A percentile compares a stretch with the other conserved stretches of the same genome.
Conservation (phyloP, 2,797 vertebrate species). For the Acanthurus tractus region DNA sequence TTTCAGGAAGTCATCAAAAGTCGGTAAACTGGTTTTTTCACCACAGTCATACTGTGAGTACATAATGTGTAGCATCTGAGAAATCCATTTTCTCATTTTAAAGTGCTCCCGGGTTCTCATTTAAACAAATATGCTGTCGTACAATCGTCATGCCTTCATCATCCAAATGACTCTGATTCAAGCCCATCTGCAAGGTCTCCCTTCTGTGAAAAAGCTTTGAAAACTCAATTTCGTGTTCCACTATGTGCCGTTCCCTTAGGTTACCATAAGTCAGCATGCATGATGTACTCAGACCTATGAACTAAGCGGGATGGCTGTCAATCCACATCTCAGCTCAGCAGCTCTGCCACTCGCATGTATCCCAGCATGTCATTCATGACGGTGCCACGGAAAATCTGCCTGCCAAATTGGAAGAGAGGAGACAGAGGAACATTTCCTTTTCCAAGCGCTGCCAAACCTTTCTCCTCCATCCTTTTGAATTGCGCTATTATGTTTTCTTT, state of each 20-base stretch:
- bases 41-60: not conserved
- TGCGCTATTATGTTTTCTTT: not conserved
- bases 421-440: not conserved
- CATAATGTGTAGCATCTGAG: constrained; percentile 39
- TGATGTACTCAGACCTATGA: constrained; percentile 13
- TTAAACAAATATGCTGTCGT: constrained; percentile 27
- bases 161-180: constrained; percentile 20
- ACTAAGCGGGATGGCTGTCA: constrained; percentile 36
- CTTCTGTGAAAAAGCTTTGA: constrained; percentile 19
- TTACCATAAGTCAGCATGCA: constrained; percentile 42
- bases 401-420: not conserved
- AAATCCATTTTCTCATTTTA: constrained; percentile 44
- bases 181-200: constrained; percentile 34
- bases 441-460: not conserved
- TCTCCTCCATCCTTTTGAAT: not conserved
- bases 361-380: not conserved
- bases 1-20: constrained; percentile 31
- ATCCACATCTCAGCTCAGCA: constrained; percentile 19
- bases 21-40: constrained; percentile 9
- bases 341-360: not conserved
- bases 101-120: constrained; percentile 21
- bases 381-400: constrained; percentile 13
- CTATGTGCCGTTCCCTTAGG: constrained; percentile 23
- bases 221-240: constrained; percentile 25
- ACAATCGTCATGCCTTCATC: constrained; percentile 12